Conservation (phyloP, 92 coral and sea anemone species). For the Hydrozoanthus gracilis region DNA sequence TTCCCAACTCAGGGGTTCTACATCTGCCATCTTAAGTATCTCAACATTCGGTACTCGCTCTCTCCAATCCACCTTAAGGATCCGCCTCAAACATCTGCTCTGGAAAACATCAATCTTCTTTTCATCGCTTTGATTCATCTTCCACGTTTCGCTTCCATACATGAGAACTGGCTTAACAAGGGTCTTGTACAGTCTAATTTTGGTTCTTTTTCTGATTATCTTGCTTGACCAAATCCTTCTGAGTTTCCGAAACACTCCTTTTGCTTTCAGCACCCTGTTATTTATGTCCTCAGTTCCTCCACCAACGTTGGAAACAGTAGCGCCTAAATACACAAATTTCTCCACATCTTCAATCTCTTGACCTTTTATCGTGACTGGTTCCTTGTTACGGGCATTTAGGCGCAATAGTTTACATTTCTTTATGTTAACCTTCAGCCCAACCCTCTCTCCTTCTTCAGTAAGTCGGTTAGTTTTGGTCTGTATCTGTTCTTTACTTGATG, state of each 20-base stretch:
- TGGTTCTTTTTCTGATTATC: conserved; percentile 15
- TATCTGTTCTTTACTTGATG: conserved; percentile 21
- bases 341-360: conserved; percentile 37
- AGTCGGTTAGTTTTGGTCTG: conserved; percentile 24
- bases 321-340: conserved; percentile 41
- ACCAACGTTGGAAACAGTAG: conserved; percentile 45
- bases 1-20: conserved; percentile 32
- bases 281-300: conserved; percentile 46
- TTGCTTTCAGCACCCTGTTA: conserved; percentile 39
- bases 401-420: conserved; percentile 36
- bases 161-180: conserved; percentile 37
- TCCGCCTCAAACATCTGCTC: conserved; percentile 41
- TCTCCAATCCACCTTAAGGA: conserved; percentile 28
- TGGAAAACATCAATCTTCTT: conserved; percentile 32
- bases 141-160: conserved; percentile 45
- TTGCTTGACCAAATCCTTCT: conserved; percentile 37
- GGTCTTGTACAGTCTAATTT: conserved; percentile 30
- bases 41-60: conserved; percentile 28
- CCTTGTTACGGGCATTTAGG: conserved; percentile 24
- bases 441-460: conserved; percentile 37
- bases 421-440: conserved; percentile 40
- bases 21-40: conserved; percentile 31
- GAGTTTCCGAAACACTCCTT: conserved; percentile 36
- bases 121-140: conserved; percentile 33
- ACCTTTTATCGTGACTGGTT: conserved; percentile 27